Conservation (phyloP, 2,797 vertebrate genomes). For the Champsocephalus esox region DNA sequence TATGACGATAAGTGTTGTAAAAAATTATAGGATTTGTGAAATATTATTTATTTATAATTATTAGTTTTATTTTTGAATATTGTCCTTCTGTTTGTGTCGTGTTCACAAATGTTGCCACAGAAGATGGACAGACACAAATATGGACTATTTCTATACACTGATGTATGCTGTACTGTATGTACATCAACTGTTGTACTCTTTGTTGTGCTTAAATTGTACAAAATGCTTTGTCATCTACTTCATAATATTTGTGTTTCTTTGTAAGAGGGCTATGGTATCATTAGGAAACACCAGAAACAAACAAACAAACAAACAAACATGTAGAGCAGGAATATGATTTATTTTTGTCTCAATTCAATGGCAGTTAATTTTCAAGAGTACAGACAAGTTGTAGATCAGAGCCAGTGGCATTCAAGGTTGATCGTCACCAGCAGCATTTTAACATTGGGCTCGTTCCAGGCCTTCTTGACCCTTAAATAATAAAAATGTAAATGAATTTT, state of each 20-base stretch:
- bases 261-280: not conserved
- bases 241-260: not conserved
- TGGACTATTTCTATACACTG: too few species aligned
- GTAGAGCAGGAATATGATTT: conserved; percentile 2
- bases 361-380: not conserved
- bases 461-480: too few species aligned
- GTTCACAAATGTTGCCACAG: too few species aligned
- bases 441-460: not conserved
- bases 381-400: not conserved
- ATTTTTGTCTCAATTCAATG: not conserved
- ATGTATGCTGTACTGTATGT: too few species aligned
- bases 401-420: not conserved
- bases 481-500: too few species aligned
- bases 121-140: too few species aligned
- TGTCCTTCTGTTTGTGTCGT: too few species aligned
- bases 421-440: not conserved
- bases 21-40: too few species aligned
- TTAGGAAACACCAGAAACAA: not conserved
- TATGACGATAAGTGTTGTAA: too few species aligned
- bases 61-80: too few species aligned
- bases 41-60: too few species aligned
- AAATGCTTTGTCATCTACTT: not conserved
- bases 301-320: not conserved
- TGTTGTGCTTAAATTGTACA: not conserved
- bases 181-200: not conserved